Conservation (phyloP, 2,113 vertebrate species). For the Saguinus imperator region DNA sequence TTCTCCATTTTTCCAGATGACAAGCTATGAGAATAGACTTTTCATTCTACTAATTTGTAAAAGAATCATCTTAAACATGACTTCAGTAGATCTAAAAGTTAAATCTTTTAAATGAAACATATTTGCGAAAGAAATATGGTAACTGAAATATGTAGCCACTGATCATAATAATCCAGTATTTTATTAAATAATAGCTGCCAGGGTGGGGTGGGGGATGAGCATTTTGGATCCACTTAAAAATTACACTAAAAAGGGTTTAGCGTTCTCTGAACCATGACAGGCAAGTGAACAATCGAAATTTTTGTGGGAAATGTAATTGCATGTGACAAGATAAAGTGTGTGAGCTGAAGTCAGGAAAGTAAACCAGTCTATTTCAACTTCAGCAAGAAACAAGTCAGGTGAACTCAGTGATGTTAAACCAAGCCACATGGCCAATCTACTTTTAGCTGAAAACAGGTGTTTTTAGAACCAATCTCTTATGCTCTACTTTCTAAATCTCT, state of each 20-base stretch:
- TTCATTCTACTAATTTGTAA: background rate
- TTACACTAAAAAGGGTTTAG: constrained; percentile 37
- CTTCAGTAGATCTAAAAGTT: background rate
- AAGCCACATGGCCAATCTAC: background rate
- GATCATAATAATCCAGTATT: background rate
- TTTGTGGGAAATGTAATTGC: constrained; percentile 57
- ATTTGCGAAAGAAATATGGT: background rate
- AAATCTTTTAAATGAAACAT: background rate
- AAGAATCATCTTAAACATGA: background rate
- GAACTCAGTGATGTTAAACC: constrained; percentile 38
- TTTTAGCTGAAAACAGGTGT: constrained; percentile 32
- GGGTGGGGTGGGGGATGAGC: background rate
- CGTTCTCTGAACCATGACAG: constrained; percentile 18
- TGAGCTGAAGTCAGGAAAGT: constrained; percentile 5
- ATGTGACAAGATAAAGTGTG: constrained; percentile 52
- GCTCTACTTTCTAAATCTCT: constrained; percentile 25
- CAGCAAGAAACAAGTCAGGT: constrained; percentile 39
- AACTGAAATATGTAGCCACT: background rate
- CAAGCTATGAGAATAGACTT: background rate
- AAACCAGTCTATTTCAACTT: constrained; percentile 21
- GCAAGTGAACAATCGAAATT: constrained; percentile 53
- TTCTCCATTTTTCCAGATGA: background rate
- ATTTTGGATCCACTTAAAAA: constrained; percentile 44
- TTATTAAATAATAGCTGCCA: background rate
- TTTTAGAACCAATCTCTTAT: constrained; percentile 34